These are phyloP conservation scores for Phylloscopus trochilus DNA, from an alignment of 2,113 vertebrate genomes.

Conservation along the genomic window DNA sequence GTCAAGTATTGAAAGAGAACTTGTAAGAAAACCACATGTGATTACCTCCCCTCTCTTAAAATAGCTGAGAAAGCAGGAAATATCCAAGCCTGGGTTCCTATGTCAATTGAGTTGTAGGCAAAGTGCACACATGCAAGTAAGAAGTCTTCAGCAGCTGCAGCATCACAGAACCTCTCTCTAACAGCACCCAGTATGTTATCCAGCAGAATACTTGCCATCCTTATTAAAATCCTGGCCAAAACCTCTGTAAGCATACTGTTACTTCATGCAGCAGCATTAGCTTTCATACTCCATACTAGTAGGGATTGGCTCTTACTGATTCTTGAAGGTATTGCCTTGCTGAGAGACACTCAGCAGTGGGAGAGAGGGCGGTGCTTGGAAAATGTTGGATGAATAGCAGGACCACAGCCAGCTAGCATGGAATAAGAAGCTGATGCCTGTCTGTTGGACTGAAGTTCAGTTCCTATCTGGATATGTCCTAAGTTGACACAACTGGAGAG, in stretches of 20 bases:
- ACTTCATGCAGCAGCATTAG: not conserved
- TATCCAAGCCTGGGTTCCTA: not conserved
- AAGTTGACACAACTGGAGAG: not conserved
- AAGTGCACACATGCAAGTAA: not conserved
- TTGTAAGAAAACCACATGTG: slow-evolving; percentile 28
- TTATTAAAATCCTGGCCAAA: not conserved
- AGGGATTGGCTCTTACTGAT: not conserved
- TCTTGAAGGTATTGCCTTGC: not conserved
- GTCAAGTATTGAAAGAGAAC: slow-evolving; percentile 27
- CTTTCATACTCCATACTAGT: not conserved
- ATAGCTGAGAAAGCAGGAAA: slow-evolving; percentile 52
- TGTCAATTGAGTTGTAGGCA: not conserved
- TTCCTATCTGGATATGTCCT: not conserved
- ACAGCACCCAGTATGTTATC: not conserved
- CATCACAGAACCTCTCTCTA: slow-evolving; percentile 1
- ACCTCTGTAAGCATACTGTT: not conserved
- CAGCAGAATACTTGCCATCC: not conserved
- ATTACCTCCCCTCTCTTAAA: slow-evolving; percentile 36
- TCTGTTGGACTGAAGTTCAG: not conserved
- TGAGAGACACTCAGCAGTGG: not conserved
- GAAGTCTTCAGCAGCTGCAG: not conserved
- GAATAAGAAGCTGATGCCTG: not conserved
- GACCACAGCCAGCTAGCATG: not conserved
- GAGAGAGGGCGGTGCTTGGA: not conserved
- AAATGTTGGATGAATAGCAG: not conserved